A percentile compares a stretch with the other conserved stretches of the same genome.
phyloP scores from a whole-genome alignment of 2,888 invertebrate genomes.

The Megaustenia siamemsis region DNA sequence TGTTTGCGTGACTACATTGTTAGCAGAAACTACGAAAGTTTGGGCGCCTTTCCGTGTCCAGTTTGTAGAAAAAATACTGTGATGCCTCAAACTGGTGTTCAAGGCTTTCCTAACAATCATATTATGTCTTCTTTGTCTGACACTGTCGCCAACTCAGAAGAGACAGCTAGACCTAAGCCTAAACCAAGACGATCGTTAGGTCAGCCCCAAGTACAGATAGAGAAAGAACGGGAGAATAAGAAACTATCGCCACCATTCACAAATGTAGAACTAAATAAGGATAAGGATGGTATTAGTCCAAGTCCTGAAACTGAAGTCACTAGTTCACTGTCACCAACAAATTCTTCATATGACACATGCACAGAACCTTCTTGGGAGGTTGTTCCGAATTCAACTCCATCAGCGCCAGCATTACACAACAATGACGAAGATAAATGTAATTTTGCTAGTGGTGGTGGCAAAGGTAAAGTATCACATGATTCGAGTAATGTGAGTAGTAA shows the following conservation, averaged over 20 bases:
- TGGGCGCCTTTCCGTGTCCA: conserved; percentile 72
- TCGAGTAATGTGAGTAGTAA: not conserved
- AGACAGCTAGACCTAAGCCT: conserved; percentile 51
- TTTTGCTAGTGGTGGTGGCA: not conserved
- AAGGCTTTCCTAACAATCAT: conserved; percentile 71
- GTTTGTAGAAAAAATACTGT: conserved; percentile 65
- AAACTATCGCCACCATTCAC: conserved; percentile 16
- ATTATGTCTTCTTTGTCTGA: conserved; percentile 70
- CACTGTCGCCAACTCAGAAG: conserved; percentile 62
- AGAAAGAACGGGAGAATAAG: not conserved
- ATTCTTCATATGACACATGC: conserved; percentile 32
- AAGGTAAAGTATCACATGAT: not conserved
- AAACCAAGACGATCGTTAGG: conserved; percentile 56
- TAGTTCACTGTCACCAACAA: too few species aligned
- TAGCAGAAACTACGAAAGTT: conserved; percentile 60
- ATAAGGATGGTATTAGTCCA: conserved; percentile 33
- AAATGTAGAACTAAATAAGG: too few species aligned
- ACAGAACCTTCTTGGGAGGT: conserved; percentile 36
- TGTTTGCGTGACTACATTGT: conserved; percentile 71
- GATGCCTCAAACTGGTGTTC: conserved; percentile 67
- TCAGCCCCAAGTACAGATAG: not conserved
- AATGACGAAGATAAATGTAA: not conserved
- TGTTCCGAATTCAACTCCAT: conserved; percentile 22
- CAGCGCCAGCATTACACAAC: not conserved
- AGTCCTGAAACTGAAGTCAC: not conserved